Evolutionary conservation across 2,113 vertebrate species (phyloP), one percentile per base, ranked within the genome.

Genomic region (Columba livia): DNA sequence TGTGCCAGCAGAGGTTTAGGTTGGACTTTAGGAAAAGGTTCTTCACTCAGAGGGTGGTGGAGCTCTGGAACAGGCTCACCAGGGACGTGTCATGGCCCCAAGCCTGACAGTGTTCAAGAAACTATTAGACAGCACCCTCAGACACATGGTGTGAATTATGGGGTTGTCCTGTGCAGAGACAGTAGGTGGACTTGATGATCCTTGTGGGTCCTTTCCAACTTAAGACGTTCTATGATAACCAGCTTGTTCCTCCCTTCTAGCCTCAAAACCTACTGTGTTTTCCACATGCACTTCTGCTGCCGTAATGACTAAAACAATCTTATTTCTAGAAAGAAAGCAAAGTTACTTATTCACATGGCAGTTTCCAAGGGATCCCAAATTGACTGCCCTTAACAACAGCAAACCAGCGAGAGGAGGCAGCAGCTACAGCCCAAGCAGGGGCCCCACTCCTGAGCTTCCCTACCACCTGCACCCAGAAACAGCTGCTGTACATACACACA

Each of bases 301-400:
- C 25, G 14, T 6, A n/a, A 42, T 56, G 23, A 6, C 14, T 25
- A 2, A 24, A 44, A 16, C 42, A 44, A 65, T 25, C 80, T 57
- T 25, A 23, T 42, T 69, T 36, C 2, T 16, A 28, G 82, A 20
- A 65, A 32, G 2, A 54, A 53, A 32, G 17, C 14, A 15, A 71
- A 64, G 12, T n/a, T 44, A 9, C 9, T 56, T 34, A 24, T 38
- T 65, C 29, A n/a, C 36, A 31, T 0, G 32, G 7, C 0, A 1
- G 50, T 57, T 83, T 15, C 31, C 47, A 29, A 18, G 67, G 60
- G 3, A 12, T 38, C 18, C 56, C 23, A 8, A 4, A 5, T 1
- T 17, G 54, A 14, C 14, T 38, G 31, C 6, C 15, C 57, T 50
- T 34, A 38, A 16, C 28, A 48, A 3, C 23, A 65, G 34, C 38